Conservation (phyloP, 2,113 vertebrate species). For the Sylvilagus bachmani region DNA sequence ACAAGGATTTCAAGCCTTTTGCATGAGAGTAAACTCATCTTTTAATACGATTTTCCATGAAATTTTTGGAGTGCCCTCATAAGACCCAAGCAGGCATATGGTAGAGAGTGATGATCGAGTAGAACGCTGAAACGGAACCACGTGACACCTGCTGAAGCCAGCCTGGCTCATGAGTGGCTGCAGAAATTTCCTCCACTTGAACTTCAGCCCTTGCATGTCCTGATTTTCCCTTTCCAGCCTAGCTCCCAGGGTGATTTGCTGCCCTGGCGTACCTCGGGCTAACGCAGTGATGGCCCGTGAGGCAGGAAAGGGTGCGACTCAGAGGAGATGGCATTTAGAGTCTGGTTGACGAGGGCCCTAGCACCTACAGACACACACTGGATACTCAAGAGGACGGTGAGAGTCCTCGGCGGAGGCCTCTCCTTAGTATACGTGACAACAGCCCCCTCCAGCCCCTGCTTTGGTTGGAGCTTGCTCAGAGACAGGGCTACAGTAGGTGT, state of each 20-base stretch:
- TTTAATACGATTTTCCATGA: too few relatives aligned
- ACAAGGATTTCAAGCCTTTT: too few relatives aligned
- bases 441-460: background rate
- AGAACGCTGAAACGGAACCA: background rate
- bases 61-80: too few relatives aligned
- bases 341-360: background rate
- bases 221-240: background rate
- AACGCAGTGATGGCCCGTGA: background rate
- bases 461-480: background rate
- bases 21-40: too few relatives aligned
- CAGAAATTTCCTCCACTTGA: background rate
- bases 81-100: background rate
- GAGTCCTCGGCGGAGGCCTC: background rate
- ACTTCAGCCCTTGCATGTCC: background rate
- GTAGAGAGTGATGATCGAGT: background rate
- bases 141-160: background rate
- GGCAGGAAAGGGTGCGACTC: background rate
- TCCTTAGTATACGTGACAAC: background rate
- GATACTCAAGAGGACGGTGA: background rate
- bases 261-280: background rate
- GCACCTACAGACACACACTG: background rate
- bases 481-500: rapidly evolving
- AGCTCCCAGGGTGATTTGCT: background rate
- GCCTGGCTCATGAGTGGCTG: background rate
- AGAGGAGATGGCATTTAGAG: background rate